Evolutionary conservation across 1,140 invertebrate species (phyloP), one percentile per base, ranked within the genome.

Genomic region (Drosophila nigrodunni): DNA sequence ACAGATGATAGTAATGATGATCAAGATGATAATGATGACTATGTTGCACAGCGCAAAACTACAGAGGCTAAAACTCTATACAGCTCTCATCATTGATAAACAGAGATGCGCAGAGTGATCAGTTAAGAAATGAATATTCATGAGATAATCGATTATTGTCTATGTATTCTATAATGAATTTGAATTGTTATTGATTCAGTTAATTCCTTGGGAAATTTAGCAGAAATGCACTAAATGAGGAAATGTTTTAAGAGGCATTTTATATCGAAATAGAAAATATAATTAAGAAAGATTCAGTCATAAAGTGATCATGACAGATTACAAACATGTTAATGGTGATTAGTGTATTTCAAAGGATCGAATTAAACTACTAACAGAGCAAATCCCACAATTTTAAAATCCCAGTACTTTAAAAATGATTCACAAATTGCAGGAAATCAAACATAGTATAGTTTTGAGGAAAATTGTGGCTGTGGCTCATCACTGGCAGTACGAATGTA

Each of bases 401-500:
- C 25, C 25, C 25, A 5, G 25, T 30, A 5, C 25, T 3, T 2
- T 30, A 30, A 11, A 43, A n/a, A 43, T 43, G 41, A 43, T 43
- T 43, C 30, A 34, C 34, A 35, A 54, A 15, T 54, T 13, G 30
- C 50, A 54, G 13, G 41, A 37, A 15, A 35, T 7, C 34, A 8
- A n/a, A 54, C 30, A 54, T 54, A 54, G 37, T 57, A 21, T 57
- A 18, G 37, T 21, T 57, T 13, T 18, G 25, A 25, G 37, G 54
- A 57, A 57, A 41, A 15, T 35, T 39, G 3, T 13, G 18, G 18
- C 37, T 44, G n/a, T 11, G 35, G 74, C 85, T 83, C 85, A 87
- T 83, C 83, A 77, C 83, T 87, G 80, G 46, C 49, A 65, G 62
- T 55, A 8, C 41, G 18, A 30, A n/a, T 15, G 35, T 69, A 80